Evolutionary conservation across 2,888 invertebrate species (phyloP), one percentile per base, ranked within the genome.

Genomic region (Oithona nana): DNA sequence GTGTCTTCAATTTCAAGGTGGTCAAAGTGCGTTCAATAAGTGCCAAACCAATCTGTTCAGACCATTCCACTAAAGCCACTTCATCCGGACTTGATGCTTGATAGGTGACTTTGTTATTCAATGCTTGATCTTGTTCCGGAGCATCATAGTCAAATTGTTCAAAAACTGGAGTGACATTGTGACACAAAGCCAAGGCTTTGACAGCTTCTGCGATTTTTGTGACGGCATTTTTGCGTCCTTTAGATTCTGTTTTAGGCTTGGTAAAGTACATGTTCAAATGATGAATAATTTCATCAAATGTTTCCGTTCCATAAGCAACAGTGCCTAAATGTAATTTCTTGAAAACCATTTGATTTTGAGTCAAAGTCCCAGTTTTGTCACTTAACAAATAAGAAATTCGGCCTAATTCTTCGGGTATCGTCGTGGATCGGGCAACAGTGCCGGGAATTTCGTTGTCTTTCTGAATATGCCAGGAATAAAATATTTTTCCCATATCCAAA

Each of bases 301-400:
- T 84, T 69, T 87, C 88, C 60, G 82, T 80, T 63, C 88, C 85
- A 72, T 88, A 97, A 22, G 89, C 83, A 0, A 88, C 90, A 51
- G 90, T 90, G 13, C 94, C 97, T 49, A 98, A 75, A 73, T 95
- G 95, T 29, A 98, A 79, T 70, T 89, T 86, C 72, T 94, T 94
- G 71, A 97, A 88, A 0, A 94, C 86, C 98, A 98, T 98, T 71
- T 94, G 94, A 73, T 98, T 98, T 75, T 95, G 93, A 0, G 98
- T 98, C 28, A 98, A 76, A 0, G 98, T 98, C 20, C 98, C 98
- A 0, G 98, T 98, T 77, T 98, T 98, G 72, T 98, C 98, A 0
- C 92, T 89, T 4, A 99, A 76, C n/a, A 99, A 77, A 74, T 95
- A 98, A 28, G 89, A 88, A 67, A 98, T 88, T 64, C 98, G 78